These are phyloP conservation scores for Odobenus rosmarus DNA, from an alignment of 2,113 vertebrate genomes.

Conservation along the genomic window DNA sequence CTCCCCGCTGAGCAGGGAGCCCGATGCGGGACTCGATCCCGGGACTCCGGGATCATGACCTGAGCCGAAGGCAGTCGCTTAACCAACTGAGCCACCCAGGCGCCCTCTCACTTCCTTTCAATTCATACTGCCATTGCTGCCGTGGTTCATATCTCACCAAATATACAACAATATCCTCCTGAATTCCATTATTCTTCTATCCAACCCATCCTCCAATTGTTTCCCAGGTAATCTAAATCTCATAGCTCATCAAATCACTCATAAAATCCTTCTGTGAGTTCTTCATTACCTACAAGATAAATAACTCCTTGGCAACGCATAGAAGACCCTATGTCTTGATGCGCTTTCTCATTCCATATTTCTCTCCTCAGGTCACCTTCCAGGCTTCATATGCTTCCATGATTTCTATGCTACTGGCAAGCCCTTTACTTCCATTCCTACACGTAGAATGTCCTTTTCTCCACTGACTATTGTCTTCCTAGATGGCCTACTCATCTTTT, in stretches of 20 bases:
- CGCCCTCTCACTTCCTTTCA: background rate
- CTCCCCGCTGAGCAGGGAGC: no score
- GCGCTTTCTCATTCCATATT: background rate
- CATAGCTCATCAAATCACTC: background rate
- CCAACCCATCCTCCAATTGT: background rate
- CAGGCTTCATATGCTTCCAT: background rate
- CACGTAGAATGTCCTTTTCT: background rate
- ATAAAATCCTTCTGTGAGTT: background rate
- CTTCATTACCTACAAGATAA: background rate
- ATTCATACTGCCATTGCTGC: background rate
- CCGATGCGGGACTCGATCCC: no score
- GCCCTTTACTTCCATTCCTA: background rate
- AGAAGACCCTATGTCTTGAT: background rate
- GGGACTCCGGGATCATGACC: no score
- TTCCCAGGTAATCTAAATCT: background rate
- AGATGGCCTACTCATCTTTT: background rate
- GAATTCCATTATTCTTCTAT: background rate
- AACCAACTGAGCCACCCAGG: no score
- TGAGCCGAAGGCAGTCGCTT: no score
- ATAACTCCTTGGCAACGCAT: background rate
- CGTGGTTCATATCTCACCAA: background rate
- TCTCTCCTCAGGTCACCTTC: background rate
- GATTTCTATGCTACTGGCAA: background rate
- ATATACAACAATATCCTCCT: background rate
- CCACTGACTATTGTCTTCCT: background rate